Evolutionary conservation across 2,113 vertebrate genomes (phyloP).

Genomic region (Brienomyrus brachyistius): DNA sequence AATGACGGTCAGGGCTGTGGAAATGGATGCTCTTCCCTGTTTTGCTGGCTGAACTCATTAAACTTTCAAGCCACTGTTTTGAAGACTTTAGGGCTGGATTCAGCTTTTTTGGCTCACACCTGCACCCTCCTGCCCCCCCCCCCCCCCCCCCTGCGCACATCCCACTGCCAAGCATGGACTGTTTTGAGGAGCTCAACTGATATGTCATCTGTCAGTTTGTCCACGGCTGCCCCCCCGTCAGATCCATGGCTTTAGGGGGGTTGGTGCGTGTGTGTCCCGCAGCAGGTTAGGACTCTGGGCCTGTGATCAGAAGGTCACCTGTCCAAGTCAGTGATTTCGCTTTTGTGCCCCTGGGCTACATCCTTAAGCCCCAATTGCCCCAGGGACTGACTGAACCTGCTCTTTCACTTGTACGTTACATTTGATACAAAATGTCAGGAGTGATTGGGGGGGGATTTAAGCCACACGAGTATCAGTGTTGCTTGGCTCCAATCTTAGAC

Average conservation of each 20-base stretch:
- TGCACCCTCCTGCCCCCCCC: constrained; percentile 12
- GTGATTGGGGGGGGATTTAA: neutral
- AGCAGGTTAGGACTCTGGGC: neutral
- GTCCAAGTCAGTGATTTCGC: neutral
- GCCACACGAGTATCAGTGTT: neutral
- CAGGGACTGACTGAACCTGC: neutral
- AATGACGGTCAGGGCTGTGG: constrained; percentile 47
- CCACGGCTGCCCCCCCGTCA: neutral
- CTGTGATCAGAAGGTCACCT: neutral
- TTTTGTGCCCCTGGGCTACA: neutral
- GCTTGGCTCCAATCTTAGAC: neutral
- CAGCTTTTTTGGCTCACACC: constrained; percentile 33
- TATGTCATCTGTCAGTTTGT: constrained; percentile 27
- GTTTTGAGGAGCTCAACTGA: neutral
- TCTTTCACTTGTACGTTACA: neutral
- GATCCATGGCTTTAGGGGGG: neutral
- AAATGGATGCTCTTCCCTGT: constrained; percentile 49
- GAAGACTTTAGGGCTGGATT: constrained; percentile 37
- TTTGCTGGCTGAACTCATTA: constrained; percentile 43
- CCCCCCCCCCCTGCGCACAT: neutral
- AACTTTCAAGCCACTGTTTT: constrained; percentile 57
- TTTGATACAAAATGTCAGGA: neutral
- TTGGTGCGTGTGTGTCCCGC: neutral
- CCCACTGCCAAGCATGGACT: neutral
- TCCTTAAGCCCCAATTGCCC: neutral